These are phyloP conservation scores for Euplagia quadripunctaria DNA, from an alignment of 2,888 invertebrate species.

Conservation along the genomic window DNA sequence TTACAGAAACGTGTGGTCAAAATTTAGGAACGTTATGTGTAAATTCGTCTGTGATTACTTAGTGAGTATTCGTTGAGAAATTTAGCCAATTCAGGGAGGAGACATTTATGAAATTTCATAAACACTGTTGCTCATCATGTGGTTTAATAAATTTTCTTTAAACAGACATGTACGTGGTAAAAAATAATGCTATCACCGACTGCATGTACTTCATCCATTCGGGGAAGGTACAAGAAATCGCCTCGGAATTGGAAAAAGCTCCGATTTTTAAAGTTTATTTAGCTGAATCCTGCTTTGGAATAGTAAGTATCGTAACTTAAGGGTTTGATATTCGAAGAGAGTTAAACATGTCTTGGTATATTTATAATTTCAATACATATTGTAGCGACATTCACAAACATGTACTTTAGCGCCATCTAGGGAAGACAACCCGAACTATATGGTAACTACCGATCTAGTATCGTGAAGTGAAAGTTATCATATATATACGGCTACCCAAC, in stretches of 20 bases:
- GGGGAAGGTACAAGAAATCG: constrained; percentile 65
- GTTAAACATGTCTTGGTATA: no score
- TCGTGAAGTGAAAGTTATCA: neutral
- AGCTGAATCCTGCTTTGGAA: constrained; percentile 68
- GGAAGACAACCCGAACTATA: neutral
- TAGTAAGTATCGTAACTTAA: constrained; percentile 55
- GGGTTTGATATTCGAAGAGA: no score
- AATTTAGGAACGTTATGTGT: no score
- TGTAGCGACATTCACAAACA: no score
- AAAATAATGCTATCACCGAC: constrained; percentile 73
- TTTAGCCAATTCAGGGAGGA: no score
- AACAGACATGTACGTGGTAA: constrained; percentile 75
- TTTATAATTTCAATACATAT: no score
- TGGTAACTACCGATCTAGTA: neutral
- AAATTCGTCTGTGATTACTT: no score
- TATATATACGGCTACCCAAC: no score
- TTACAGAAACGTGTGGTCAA: no score
- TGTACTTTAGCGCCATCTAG: neutral
- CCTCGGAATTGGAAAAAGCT: constrained; percentile 39
- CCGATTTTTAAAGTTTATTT: constrained; percentile 49
- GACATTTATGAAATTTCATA: no score
- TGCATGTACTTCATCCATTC: constrained; percentile 78
- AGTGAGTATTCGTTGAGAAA: no score
- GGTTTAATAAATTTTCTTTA: neutral
- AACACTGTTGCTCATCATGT: neutral